Evolutionary conservation across 2,113 vertebrate species (phyloP), one percentile per base, ranked within the genome.

Genomic region (Aix galericulata): DNA sequence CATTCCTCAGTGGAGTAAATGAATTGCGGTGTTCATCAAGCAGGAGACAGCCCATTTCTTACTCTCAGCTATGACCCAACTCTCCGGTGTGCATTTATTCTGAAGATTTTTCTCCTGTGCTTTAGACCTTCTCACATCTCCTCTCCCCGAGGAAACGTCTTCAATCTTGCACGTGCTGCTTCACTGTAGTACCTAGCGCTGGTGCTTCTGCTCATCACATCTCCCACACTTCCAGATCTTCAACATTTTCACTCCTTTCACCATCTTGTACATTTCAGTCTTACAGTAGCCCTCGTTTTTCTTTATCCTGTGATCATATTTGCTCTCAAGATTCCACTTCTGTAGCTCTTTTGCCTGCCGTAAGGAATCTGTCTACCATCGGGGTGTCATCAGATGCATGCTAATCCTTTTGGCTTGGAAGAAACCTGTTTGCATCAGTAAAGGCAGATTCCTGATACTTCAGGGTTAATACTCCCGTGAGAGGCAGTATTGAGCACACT

Each of bases 11-110:
- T 95, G 97, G 74, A 95, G 93, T 93, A 97, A 98, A 98, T 98
- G 97, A 98, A 97, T 97, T 98, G 97, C 96, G 94, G 97, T 50
- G 91, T 97, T 98, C 97, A 75, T 95, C 95, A 97, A 93, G 94
- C 96, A 83, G 88, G 56, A 97, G 95, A 95, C 95, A 97, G 92
- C 95, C 96, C 97, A 97, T 98, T 98, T 85, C 96, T 98, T 96
- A 96, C 94, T 93, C 95, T 88, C 72, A 34, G 85, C 92, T 79
- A 5, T 88, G 91, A 93, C 89, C 91, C 26, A 38, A n/a, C 94
- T 94, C 86, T 81, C 81, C 6, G 23, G 29, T 38, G 55, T 64
- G 75, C 69, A 9, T 94, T 95, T 86, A 75, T 53, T 67, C 34
- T 4, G 2, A 46, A 44, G 56, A 63, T 58, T 89, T 91, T 72